Evolutionary conservation across 2,797 vertebrate species (phyloP).

Genomic region (Protosalanx chinensis): DNA sequence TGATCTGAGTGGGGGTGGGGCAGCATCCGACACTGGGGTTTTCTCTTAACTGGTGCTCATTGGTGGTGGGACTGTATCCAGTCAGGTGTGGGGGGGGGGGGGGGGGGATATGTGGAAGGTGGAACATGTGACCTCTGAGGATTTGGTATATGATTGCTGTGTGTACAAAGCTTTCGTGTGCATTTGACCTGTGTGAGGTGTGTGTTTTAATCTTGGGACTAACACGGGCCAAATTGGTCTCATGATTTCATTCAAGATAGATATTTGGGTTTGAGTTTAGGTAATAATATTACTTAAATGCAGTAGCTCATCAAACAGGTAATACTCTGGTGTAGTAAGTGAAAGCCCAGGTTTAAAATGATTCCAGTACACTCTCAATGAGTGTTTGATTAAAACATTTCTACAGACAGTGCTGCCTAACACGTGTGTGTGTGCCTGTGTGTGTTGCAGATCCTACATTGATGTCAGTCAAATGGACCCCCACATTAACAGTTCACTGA

Average conservation of each 20-base stretch:
- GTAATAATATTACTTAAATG: not conserved
- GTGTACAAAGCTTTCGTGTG: conserved; percentile 40
- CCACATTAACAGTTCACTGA: conserved; percentile 62
- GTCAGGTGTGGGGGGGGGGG: not conserved
- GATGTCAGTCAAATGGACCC: conserved; percentile 77
- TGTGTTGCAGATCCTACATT: conserved; percentile 75
- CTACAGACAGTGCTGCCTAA: conserved; percentile 31
- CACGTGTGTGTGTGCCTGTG: conserved; percentile 36
- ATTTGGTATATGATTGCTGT: conserved; percentile 43
- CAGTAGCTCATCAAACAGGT: not conserved
- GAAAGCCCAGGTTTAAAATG: conserved; percentile 50
- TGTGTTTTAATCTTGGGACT: conserved; percentile 52
- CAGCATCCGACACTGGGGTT: not conserved
- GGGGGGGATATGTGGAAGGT: conserved; percentile 44
- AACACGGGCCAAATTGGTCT: not conserved
- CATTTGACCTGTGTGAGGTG: conserved; percentile 34
- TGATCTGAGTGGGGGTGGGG: not conserved
- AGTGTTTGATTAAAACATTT: conserved; percentile 7
- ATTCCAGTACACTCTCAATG: conserved; percentile 28
- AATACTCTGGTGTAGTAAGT: not conserved
- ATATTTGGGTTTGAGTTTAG: not conserved
- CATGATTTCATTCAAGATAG: not conserved
- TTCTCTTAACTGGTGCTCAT: conserved; percentile 34
- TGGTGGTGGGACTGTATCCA: conserved; percentile 45
- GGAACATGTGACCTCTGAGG: conserved; percentile 60